Conservation (phyloP, 2,113 vertebrate genomes). For the Etia nguti region DNA sequence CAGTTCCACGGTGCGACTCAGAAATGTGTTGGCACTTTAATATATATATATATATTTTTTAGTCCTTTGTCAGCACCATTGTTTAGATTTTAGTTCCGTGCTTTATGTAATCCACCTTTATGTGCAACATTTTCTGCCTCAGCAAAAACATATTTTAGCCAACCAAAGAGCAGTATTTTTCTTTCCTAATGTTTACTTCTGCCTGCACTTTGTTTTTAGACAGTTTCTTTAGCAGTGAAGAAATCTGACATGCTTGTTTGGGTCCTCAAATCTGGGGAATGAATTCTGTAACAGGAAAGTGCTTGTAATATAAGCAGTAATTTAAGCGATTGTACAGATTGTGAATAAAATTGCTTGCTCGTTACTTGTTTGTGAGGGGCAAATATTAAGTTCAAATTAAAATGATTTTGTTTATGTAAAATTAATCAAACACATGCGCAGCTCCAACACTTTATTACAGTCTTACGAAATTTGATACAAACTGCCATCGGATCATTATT, state of each 20-base stretch:
- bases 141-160: background rate
- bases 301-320: background rate
- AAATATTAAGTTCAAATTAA: background rate
- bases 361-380: background rate
- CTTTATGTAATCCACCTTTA: background rate
- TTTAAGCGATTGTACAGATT: background rate
- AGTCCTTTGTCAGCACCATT: background rate
- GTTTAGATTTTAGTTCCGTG: background rate
- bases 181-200: background rate
- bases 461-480: background rate
- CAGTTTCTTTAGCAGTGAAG: background rate
- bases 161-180: background rate
- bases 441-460: background rate
- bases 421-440: background rate
- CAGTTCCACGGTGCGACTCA: background rate
- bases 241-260: background rate
- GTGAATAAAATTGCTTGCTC: background rate
- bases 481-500: background rate
- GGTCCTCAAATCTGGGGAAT: background rate
- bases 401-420: background rate
- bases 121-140: background rate
- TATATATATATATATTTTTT: fast-evolving
- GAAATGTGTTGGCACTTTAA: background rate
- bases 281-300: background rate
- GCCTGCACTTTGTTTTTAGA: slow-evolving; percentile 43